A percentile compares a stretch with the other conserved stretches of the same genome.
These are phyloP conservation scores for Zygogramma bicolorata DNA, from an alignment of 2,888 invertebrate species.

Conservation along the genomic window DNA sequence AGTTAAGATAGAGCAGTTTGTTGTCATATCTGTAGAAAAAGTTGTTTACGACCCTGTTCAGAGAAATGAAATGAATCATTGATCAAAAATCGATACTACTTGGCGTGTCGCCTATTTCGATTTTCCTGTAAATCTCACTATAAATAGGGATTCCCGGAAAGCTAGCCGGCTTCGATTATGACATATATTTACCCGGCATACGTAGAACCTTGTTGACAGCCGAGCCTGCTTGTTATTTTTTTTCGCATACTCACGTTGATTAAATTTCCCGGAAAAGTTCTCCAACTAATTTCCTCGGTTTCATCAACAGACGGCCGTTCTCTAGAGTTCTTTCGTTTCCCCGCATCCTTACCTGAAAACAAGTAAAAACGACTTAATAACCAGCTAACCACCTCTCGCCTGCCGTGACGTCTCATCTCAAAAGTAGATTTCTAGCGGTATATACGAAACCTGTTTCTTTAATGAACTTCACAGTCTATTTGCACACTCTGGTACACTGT, in stretches of 20 bases:
- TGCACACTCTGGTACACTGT: background rate
- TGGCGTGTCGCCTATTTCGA: too few species aligned
- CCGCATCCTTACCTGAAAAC: slow-evolving; percentile 22
- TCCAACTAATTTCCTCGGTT: background rate
- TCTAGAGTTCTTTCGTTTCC: slow-evolving; percentile 10
- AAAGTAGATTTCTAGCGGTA: slow-evolving; percentile 14
- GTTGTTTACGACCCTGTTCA: too few species aligned
- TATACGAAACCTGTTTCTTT: slow-evolving; percentile 15
- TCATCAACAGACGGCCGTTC: slow-evolving; percentile 8
- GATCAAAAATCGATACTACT: too few species aligned
- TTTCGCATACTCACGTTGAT: slow-evolving; percentile 9
- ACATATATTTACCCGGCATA: background rate
- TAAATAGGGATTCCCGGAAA: too few species aligned
- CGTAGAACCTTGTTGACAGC: background rate
- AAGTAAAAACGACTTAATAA: slow-evolving; percentile 20
- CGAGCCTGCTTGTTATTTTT: background rate
- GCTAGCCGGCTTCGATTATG: too few species aligned
- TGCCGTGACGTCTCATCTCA: slow-evolving; percentile 12
- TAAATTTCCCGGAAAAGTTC: slow-evolving; percentile 2
- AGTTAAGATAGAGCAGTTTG: too few species aligned
- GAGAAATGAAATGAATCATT: too few species aligned
- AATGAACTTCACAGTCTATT: slow-evolving; percentile 26
- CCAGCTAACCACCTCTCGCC: too few species aligned
- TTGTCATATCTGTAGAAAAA: too few species aligned
- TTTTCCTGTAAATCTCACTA: too few species aligned